phyloP scores from a whole-genome alignment of 2,113 vertebrate species.

The Butorides virescens region DNA sequence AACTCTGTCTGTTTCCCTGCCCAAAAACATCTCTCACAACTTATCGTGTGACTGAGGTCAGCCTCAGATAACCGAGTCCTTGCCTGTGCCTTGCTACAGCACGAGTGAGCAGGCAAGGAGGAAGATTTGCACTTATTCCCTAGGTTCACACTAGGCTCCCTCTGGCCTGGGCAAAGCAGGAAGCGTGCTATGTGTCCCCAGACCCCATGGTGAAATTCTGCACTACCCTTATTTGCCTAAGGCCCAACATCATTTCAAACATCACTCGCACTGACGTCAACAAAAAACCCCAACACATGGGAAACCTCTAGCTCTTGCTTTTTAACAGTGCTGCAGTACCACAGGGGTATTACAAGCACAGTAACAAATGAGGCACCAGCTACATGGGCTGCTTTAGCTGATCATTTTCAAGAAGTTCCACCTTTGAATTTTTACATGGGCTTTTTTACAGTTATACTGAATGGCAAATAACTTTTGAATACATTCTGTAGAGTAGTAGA shows the following conservation, averaged over 20 bases:
- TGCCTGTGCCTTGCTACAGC: fast-evolving
- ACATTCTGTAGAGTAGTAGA: background rate
- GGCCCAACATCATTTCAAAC: background rate
- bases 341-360: background rate
- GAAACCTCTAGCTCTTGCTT: background rate
- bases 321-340: background rate
- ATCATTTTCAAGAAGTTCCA: background rate
- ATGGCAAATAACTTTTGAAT: background rate
- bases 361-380: background rate
- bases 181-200: background rate
- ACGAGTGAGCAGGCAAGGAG: background rate
- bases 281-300: background rate
- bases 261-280: background rate
- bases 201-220: background rate
- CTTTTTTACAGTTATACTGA: background rate
- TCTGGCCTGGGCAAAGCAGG: background rate
- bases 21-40: background rate
- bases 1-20: background rate
- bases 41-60: slow-evolving; percentile 18
- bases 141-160: background rate
- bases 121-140: background rate
- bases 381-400: background rate
- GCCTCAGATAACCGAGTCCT: background rate
- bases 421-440: background rate
- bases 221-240: background rate